Base-by-base conservation (phyloP, 2,113 vertebrate species). In the Callorhinus ursinus region DNA sequence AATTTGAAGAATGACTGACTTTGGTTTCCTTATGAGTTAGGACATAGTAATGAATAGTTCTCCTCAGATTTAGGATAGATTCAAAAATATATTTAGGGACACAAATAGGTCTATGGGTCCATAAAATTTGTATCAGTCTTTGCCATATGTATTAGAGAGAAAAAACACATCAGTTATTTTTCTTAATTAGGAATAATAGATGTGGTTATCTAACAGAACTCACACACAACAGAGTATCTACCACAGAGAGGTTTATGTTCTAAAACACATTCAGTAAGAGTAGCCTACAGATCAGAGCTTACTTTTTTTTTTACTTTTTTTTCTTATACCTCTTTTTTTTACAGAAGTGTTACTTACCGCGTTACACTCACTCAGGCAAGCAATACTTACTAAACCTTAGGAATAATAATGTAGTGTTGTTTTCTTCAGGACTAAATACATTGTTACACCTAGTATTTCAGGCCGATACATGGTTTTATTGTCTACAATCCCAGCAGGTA, bases 1-100 rank as follows among this genome's bases (percentile, higher is more conserved):
- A 97, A 94, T 93, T 94, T 86, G 93, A 98, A 98, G 96, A 96
- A 97, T 95, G 46, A 59, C 94, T 90, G 96, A 55, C 74, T 98
- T 98, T 97, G 87, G 49, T 96, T 93, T 93, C 83, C 42, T 71
- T 94, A 14, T 90, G 93, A 93, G 81, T 88, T 95, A 97, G 88
- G 77, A 84, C 76, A 95, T 4, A 85, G 51, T 79, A 92, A 92
- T 94, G 85, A 97, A 90, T 42, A 95, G 21, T 46, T 96, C 72
- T 93, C 36, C 71, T 90, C 53, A 95, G 61, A 84, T 51, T 93
- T 49, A 88, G 93, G 22, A 92, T 18, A 89, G 88, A 90, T 55
- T 96, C 2, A 80, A 80, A 94, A 81, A 21, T 71, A 53, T 46
- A 80, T 57, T 92, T 49, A 92, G n/a, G 36, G 39, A 85, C 22